Base-by-base conservation (phyloP, 2,113 vertebrate genomes). In the Hippocampus comes region DNA sequence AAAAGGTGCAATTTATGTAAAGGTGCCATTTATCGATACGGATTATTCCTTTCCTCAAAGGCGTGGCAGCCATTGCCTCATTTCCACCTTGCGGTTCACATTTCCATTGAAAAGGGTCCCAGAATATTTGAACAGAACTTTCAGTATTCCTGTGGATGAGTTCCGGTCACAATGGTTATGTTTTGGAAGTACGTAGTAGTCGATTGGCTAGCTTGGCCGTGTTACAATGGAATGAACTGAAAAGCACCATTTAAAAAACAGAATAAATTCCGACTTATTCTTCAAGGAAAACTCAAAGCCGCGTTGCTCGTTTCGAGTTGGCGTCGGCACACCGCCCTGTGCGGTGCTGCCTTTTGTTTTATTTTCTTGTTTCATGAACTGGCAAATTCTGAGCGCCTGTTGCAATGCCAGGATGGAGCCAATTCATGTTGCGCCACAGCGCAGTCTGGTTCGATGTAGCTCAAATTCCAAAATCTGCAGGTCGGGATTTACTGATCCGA, bases 1-100 rank as follows among this genome's bases (percentile, higher is more conserved):
- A 51, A 69, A 73, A 76, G 75, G 82, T 83, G 77, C 80, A 78
- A 68, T 70, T 67, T 38, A 74, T 82, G 78, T 75, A 74, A 76
- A 82, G 83, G 83, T 83, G 74, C 63, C 59, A 30, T n/a, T 74
- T 70, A 78, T 85, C 84, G 83, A 82, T 43, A 25, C 46, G 9
- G 23, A 74, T 66, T 66, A 71, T 78, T 78, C 21, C 53, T 67
- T 78, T 78, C n/a, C 57, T 67, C 77, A 60, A 83, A 87, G 82
- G 80, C 78, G 59, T 84, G 75, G 75, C 59, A 73, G 72, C 59
- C 17, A 27, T 1, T 27, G 42, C 42, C 14, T 48, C n/a, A 27
- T 48, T 48, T 48, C 64, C 21, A 66, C 43, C 43, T 66, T 9
- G 64, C 64, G n/a, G 23, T 66, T 27, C 4, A 15, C 14, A 49